These are phyloP conservation scores for Tricholaema leucomelas DNA, from an alignment of 2,113 vertebrate species.

Conservation along the genomic window DNA sequence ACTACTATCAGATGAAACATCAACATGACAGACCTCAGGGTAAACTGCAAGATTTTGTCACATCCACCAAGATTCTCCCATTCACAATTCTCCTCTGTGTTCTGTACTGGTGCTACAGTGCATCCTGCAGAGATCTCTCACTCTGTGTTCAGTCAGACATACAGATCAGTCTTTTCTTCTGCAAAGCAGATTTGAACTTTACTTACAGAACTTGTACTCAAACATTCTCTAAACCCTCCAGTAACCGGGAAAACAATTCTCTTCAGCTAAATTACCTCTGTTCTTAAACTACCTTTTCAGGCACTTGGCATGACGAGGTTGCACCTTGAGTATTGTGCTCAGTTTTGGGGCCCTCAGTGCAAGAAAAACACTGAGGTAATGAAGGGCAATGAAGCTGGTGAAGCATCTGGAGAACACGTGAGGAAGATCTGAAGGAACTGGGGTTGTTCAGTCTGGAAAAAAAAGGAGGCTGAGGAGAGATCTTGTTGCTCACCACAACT, in stretches of 20 bases:
- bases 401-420: too few relatives aligned
- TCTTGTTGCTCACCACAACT: too few relatives aligned
- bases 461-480: too few relatives aligned
- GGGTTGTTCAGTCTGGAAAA: too few relatives aligned
- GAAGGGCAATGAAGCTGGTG: too few relatives aligned
- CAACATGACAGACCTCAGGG: neutral
- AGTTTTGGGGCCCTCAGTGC: too few relatives aligned
- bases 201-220: neutral
- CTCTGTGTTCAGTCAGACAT: neutral
- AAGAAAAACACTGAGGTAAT: too few relatives aligned
- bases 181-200: neutral
- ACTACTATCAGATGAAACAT: neutral
- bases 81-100: neutral
- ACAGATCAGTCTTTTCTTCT: neutral
- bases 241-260: neutral
- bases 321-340: too few relatives aligned
- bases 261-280: neutral
- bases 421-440: too few relatives aligned
- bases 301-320: too few relatives aligned
- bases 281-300: neutral
- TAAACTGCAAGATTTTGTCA: neutral
- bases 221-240: neutral
- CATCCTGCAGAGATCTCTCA: neutral
- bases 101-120: neutral
- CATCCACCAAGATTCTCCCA: neutral